Conservation (phyloP, 2,113 vertebrate species). For the Phodopus roborovskii region DNA sequence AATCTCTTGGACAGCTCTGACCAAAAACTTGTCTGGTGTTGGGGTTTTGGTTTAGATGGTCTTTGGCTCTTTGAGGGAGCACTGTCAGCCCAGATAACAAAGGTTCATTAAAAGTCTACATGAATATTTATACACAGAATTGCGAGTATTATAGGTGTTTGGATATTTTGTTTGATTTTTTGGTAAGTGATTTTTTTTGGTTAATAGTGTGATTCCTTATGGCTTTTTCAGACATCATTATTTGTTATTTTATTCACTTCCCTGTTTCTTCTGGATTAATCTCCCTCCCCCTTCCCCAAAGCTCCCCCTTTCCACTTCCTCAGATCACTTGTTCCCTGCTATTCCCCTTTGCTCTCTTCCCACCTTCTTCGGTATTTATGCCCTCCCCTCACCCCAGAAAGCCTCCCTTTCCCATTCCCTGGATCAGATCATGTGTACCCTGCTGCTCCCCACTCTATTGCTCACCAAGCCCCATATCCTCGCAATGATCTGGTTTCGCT, state of each 20-base stretch:
- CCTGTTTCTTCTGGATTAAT: not conserved
- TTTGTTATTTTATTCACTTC: not conserved
- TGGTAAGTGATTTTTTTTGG: no score
- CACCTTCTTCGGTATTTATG: not conserved
- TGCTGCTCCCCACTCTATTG: no score
- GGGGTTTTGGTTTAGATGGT: not conserved
- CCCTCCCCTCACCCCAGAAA: not conserved
- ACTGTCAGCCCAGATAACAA: not conserved
- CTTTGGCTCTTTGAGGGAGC: not conserved
- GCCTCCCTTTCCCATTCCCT: not conserved
- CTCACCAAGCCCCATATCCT: not conserved
- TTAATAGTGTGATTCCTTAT: not conserved
- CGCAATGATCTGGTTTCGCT: not conserved
- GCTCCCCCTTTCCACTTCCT: no score
- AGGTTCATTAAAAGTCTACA: not conserved
- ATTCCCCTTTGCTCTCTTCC: not conserved
- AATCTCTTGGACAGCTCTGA: not conserved
- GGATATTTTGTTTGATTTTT: not conserved
- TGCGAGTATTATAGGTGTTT: no score
- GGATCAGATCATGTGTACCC: not conserved
- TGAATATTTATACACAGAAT: not conserved
- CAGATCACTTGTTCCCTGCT: not conserved
- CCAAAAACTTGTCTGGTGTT: not conserved
- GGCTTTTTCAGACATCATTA: not conserved
- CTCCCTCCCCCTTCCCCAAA: not conserved